phyloP scores from a whole-genome alignment of 2,113 vertebrate genomes.

The Xenopus borealis region DNA sequence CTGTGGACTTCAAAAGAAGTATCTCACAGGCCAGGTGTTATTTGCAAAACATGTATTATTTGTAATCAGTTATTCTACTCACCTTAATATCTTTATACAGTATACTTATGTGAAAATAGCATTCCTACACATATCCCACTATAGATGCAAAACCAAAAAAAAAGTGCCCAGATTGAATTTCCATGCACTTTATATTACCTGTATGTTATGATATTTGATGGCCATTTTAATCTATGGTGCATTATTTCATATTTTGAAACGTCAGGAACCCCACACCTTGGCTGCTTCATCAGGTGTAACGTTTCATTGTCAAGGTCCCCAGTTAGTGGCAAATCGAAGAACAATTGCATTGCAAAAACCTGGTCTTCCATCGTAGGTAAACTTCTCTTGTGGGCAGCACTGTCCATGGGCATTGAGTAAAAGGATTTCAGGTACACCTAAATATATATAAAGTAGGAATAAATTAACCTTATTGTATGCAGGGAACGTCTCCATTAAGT shows the following conservation, averaged over 20 bases:
- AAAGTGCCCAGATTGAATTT: too few species aligned
- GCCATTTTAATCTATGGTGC: conserved; percentile 53
- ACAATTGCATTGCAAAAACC: conserved; percentile 61
- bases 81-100: too few species aligned
- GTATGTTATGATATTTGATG: conserved; percentile 61
- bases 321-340: conserved; percentile 62
- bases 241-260: conserved; percentile 48
- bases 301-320: conserved; percentile 61
- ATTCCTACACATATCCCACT: too few species aligned
- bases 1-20: too few species aligned
- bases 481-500: too few species aligned
- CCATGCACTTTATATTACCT: conserved; percentile 52
- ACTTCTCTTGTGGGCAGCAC: conserved; percentile 10
- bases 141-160: not conserved
- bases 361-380: conserved; percentile 21
- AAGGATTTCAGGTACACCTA: conserved; percentile 15
- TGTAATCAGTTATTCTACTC: too few species aligned
- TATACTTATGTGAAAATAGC: too few species aligned
- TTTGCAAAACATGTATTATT: too few species aligned
- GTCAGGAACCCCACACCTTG: conserved; percentile 66
- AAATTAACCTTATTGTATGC: too few species aligned
- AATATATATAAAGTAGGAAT: conserved; percentile 7
- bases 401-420: not conserved
- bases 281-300: conserved; percentile 57
- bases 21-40: conserved; percentile 43